These are phyloP conservation scores for Periparus ater DNA, from an alignment of 2,797 vertebrate genomes.

Conservation along the genomic window DNA sequence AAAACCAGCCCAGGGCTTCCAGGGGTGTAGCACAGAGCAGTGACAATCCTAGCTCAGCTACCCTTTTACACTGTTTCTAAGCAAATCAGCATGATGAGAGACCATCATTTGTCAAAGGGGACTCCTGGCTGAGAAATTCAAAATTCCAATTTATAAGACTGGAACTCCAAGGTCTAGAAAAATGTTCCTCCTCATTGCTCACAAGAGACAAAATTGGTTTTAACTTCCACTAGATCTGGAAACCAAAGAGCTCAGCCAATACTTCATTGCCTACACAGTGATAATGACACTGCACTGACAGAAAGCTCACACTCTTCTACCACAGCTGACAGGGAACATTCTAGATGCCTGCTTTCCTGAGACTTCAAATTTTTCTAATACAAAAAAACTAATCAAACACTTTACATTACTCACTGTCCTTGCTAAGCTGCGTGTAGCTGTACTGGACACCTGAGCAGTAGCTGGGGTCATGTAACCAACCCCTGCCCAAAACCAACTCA, in stretches of 20 bases:
- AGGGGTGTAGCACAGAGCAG: not conserved
- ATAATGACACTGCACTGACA: accelerated
- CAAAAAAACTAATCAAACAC: not conserved
- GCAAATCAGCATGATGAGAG: not conserved
- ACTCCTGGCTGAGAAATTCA: not conserved
- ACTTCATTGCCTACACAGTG: not conserved
- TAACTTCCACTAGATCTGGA: not conserved
- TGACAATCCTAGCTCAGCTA: not conserved
- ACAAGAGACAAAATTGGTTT: not conserved
- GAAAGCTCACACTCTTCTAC: not conserved
- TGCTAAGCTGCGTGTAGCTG: accelerated
- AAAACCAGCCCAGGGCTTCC: not conserved
- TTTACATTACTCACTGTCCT: accelerated
- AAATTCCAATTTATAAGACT: not conserved
- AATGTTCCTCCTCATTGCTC: not conserved
- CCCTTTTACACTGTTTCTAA: not conserved
- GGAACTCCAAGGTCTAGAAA: not conserved
- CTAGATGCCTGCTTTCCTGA: not conserved
- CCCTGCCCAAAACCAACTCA: not conserved
- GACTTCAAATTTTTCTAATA: not conserved
- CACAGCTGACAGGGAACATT: not conserved
- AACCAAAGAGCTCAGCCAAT: not conserved
- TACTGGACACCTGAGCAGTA: not conserved
- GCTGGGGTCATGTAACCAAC: no score
- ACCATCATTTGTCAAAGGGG: not conserved